Evolutionary conservation across 1,140 invertebrate species (phyloP).

Genomic region (Ectropis grisescens): DNA sequence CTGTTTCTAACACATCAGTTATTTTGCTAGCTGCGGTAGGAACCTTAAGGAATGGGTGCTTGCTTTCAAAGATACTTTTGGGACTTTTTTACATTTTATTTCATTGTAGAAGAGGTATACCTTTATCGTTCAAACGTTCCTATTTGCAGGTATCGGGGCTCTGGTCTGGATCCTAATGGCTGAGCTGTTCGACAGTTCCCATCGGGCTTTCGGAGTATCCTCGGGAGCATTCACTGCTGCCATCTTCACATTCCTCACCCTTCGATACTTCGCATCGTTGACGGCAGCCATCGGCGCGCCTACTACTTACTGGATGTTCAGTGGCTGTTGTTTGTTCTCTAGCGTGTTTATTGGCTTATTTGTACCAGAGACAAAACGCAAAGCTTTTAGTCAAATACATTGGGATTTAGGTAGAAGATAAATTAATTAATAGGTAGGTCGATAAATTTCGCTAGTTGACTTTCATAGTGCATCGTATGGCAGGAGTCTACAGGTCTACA

Average conservation of each 20-base stretch:
- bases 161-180: conserved; percentile 14
- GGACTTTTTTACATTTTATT: background rate
- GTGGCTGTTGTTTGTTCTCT: conserved; percentile 68
- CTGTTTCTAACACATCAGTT: no score
- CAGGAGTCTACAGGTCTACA: no score
- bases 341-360: conserved; percentile 66
- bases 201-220: conserved; percentile 15
- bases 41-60: conserved; percentile 2
- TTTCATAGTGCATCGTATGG: no score
- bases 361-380: conserved; percentile 74
- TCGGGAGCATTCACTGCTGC: conserved; percentile 47
- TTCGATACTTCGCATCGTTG: conserved; percentile 71
- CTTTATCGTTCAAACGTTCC: no score
- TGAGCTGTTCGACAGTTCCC: conserved; percentile 17
- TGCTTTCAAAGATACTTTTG: background rate
- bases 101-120: no score
- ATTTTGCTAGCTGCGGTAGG: no score
- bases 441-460: no score
- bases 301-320: conserved; percentile 73
- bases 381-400: conserved; percentile 72
- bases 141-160: conserved; percentile 20
- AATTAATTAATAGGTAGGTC: no score
- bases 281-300: conserved; percentile 62
- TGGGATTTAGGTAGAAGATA: background rate
- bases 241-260: conserved; percentile 72